Percentiles rank a stretch among this genome's conserved stretches.
These are phyloP conservation scores for Budorcas taxicolor DNA, from an alignment of 2,113 vertebrate species.

Conservation along the genomic window DNA sequence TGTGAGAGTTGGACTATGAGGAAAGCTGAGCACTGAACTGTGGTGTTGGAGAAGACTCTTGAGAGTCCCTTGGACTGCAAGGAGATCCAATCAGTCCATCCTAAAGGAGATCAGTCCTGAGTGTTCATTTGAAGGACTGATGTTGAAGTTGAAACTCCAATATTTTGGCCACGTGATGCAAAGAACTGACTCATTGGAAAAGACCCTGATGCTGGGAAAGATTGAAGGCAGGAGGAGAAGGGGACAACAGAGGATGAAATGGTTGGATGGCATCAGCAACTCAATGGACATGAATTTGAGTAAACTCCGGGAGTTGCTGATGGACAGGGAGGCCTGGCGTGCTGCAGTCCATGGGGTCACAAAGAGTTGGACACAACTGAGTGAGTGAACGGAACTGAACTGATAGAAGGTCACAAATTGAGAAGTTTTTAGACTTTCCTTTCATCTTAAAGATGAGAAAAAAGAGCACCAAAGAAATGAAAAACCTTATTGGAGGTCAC, in stretches of 20 bases:
- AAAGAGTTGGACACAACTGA: background rate
- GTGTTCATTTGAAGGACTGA: background rate
- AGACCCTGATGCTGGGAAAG: background rate
- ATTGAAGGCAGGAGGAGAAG: background rate
- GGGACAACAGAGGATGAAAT: background rate
- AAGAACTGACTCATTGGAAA: background rate
- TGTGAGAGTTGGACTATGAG: background rate
- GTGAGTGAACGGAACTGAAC: background rate
- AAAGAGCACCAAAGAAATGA: background rate
- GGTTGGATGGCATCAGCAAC: background rate
- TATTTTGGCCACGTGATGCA: background rate
- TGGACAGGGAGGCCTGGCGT: background rate
- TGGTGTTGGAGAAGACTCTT: background rate
- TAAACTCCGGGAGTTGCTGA: background rate
- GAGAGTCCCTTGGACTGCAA: background rate
- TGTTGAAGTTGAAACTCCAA: background rate
- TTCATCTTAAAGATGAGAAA: slow-evolving; percentile 16
- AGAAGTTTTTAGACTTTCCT: background rate
- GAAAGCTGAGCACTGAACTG: background rate
- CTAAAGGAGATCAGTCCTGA: background rate
- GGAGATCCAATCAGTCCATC: background rate
- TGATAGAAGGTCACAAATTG: background rate
- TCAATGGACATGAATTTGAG: background rate
- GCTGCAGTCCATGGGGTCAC: background rate
- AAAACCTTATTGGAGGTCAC: background rate